These are phyloP conservation scores for Drosophila burlai DNA, from an alignment of 1,140 invertebrate genomes.

Conservation along the genomic window DNA sequence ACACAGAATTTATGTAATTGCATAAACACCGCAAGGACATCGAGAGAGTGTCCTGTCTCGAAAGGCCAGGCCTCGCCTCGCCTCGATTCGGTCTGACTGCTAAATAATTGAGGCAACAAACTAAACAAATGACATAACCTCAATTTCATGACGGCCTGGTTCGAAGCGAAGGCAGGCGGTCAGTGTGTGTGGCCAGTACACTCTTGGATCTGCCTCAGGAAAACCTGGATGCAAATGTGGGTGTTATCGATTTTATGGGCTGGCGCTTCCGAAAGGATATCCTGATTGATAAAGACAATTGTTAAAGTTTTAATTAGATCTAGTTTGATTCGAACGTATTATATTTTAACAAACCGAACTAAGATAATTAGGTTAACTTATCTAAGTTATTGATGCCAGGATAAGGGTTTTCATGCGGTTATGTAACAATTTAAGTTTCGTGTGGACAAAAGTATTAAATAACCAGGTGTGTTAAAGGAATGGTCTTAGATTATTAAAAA, in stretches of 20 bases:
- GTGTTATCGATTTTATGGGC: slow-evolving; percentile 34
- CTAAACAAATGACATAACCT: slow-evolving; percentile 79
- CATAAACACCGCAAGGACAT: slow-evolving; percentile 69
- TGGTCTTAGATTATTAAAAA: too few relatives aligned
- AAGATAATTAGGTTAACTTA: not conserved
- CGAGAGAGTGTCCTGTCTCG: slow-evolving; percentile 37
- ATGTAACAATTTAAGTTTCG: too few relatives aligned
- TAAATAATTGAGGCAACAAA: slow-evolving; percentile 77
- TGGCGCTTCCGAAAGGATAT: not conserved
- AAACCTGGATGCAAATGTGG: slow-evolving; percentile 8
- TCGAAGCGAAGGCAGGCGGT: slow-evolving; percentile 12
- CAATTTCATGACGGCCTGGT: slow-evolving; percentile 65
- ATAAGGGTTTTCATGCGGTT: too few relatives aligned
- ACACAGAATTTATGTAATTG: slow-evolving; percentile 80
- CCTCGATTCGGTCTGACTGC: slow-evolving; percentile 11
- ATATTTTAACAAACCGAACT: not conserved
- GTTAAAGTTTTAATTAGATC: slow-evolving; percentile 1
- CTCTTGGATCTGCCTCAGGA: slow-evolving; percentile 21
- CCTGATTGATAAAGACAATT: not conserved
- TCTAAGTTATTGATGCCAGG: not conserved
- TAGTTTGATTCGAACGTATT: not conserved
- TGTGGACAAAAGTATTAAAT: too few relatives aligned
- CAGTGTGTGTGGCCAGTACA: slow-evolving; percentile 28
- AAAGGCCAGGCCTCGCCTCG: slow-evolving; percentile 18
- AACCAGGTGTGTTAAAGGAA: too few relatives aligned